These are phyloP conservation scores for Hemibagrus wyckioides DNA, from an alignment of 2,113 vertebrate genomes.

Conservation along the genomic window DNA sequence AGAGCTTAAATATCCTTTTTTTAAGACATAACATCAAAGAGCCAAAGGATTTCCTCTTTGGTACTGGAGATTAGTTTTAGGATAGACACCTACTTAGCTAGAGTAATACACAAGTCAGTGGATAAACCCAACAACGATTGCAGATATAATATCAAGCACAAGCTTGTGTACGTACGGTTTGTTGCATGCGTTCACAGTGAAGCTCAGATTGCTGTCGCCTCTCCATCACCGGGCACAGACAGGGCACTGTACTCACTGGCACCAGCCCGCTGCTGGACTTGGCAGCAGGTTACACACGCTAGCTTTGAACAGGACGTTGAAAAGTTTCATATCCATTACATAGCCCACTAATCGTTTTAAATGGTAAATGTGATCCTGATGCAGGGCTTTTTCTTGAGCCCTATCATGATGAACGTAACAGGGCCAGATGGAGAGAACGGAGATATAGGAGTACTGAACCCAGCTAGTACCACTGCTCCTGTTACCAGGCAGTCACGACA, in stretches of 20 bases:
- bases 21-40: not conserved
- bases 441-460: constrained; percentile 54
- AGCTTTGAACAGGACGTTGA: constrained; percentile 15
- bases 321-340: constrained; percentile 30
- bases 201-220: not conserved
- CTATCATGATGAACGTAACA: constrained; percentile 47
- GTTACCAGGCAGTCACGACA: constrained; percentile 54
- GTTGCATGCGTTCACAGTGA: not conserved
- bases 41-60: not conserved
- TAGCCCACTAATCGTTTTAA: constrained; percentile 44
- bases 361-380: constrained; percentile 34
- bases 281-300: constrained; percentile 24
- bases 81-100: not conserved
- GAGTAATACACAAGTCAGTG: not conserved
- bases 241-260: not conserved
- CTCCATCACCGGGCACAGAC: not conserved
- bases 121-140: not conserved
- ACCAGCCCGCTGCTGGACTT: constrained; percentile 15
- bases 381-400: constrained; percentile 28
- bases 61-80: not conserved
- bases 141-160: not conserved
- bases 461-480: constrained; percentile 20
- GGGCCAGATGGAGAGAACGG: constrained; percentile 48
- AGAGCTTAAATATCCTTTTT: not conserved
- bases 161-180: not conserved